Base-by-base conservation (phyloP, 2,797 vertebrate species). In the Bufotes viridis region DNA sequence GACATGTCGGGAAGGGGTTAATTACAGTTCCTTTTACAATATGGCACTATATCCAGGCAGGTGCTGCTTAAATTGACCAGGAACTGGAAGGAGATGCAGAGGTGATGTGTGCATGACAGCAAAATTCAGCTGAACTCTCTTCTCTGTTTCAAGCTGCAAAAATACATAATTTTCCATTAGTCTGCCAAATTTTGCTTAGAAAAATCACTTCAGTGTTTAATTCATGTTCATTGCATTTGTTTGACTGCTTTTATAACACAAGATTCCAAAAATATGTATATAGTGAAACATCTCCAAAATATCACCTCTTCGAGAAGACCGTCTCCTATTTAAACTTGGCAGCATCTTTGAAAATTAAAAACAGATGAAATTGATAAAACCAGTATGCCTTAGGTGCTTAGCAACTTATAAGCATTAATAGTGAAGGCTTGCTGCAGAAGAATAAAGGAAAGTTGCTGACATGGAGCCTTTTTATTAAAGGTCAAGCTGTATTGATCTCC, bases 401-500 rank as follows among this genome's bases (percentile, higher is more conserved):
- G 65, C 84, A 63, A 49, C 84, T 78, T 49, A 51, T 78, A 65
- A 85, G 60, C 60, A 85, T 78, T 85, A 65, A 53, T 85, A 51
- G 72, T 85, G 84, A 85, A 81, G 78, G 74, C n/a, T 24, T 51
- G 74, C 42, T 51, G 57, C 60, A 78, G 58, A 63, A 65, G 72
- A 85, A 78, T 85, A 13, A 67, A 65, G 20, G 61, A 79, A 79
- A 79, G 22, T 79, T 88, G 74, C 81, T 88, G 87, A 88, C 80
- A 79, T 67, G 15, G 82, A 84, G 34, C 63, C 29, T 84, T 80
- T 88, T 70, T 88, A 84, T 51, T 84, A 88, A 84, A 88, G 81
- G 87, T 88, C 82, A 88, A 79, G 81, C 65, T 60, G 81, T 84
- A 78, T 88, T 70, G 81, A 88, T 84, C 78, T 78, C 74, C 60